Evolutionary conservation across 1,140 invertebrate species (phyloP).

Genomic region (Drosophila novamexicana): DNA sequence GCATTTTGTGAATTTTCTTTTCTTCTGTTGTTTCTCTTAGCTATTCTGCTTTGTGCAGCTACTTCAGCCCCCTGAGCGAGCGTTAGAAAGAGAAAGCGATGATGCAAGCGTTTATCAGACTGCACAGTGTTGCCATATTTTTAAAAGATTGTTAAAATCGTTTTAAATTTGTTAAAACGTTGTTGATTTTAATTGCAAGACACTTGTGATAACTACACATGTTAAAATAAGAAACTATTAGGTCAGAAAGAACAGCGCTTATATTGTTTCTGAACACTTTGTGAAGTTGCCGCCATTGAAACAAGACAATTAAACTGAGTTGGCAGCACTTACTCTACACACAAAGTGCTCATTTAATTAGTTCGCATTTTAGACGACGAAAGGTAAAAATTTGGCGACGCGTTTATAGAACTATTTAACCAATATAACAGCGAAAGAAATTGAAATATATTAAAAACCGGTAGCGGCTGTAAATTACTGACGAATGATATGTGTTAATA

Average conservation of each 20-base stretch:
- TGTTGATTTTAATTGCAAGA: conserved; percentile 18
- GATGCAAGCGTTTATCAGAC: conserved; percentile 59
- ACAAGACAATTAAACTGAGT: conserved; percentile 35
- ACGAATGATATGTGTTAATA: conserved; percentile 40
- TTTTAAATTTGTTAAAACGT: background rate
- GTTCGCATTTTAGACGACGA: conserved; percentile 81
- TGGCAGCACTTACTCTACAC: conserved; percentile 56
- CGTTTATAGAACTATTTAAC: conserved; percentile 63
- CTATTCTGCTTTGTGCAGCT: conserved; percentile 39
- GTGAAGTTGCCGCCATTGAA: conserved; percentile 64
- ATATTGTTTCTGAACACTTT: background rate
- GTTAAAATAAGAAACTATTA: background rate
- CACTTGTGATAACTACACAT: background rate
- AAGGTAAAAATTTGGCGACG: conserved; percentile 76
- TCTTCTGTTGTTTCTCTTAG: conserved; percentile 32
- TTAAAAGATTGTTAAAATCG: background rate
- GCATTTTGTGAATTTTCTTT: conserved; percentile 53
- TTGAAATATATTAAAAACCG: conserved; percentile 59
- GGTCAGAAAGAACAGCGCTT: too few species aligned
- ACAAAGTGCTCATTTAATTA: conserved; percentile 79
- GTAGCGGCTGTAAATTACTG: conserved; percentile 46
- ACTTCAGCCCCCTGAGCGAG: conserved; percentile 9
- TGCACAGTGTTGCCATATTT: conserved; percentile 49
- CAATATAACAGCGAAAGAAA: conserved; percentile 43
- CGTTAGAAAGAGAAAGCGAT: conserved; percentile 53